Conservation (phyloP, 2,888 invertebrate species). For the Oconnorella tubifera region DNA sequence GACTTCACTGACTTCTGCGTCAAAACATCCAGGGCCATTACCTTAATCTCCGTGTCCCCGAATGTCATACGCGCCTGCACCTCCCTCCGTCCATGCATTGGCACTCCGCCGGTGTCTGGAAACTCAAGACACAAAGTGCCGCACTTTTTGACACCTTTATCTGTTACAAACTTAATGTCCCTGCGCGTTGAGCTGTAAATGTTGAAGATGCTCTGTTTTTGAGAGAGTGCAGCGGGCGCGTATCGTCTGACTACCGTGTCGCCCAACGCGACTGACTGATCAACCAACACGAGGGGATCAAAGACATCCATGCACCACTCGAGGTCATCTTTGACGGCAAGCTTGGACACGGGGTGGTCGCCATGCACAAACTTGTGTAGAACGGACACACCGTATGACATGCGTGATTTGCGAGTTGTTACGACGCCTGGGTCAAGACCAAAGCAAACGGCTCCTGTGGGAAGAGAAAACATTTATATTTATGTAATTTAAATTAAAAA, state of each 20-base stretch:
- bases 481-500: too few species aligned
- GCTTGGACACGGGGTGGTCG: constrained; percentile 59
- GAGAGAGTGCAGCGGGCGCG: constrained; percentile 59
- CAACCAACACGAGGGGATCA: constrained; percentile 59
- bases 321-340: constrained; percentile 51
- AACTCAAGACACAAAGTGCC: constrained; percentile 59
- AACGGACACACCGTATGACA: constrained; percentile 63
- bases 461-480: too few species aligned
- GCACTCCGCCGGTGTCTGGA: constrained; percentile 38
- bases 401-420: constrained; percentile 58
- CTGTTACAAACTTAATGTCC: constrained; percentile 59
- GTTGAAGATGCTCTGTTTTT: constrained; percentile 59
- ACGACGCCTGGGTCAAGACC: constrained; percentile 61
- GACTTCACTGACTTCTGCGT: constrained; percentile 58
- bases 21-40: constrained; percentile 59
- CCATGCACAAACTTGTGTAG: constrained; percentile 58
- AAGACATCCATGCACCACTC: constrained; percentile 64
- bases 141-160: constrained; percentile 59
- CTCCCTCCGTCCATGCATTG: constrained; percentile 50
- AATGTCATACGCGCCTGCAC: constrained; percentile 61
- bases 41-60: constrained; percentile 62
- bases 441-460: constrained; percentile 60
- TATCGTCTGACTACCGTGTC: constrained; percentile 60
- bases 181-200: constrained; percentile 59
- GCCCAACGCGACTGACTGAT: constrained; percentile 60